Evolutionary conservation across 1,140 invertebrate genomes (phyloP).

Genomic region (Tenebrio molitor): DNA sequence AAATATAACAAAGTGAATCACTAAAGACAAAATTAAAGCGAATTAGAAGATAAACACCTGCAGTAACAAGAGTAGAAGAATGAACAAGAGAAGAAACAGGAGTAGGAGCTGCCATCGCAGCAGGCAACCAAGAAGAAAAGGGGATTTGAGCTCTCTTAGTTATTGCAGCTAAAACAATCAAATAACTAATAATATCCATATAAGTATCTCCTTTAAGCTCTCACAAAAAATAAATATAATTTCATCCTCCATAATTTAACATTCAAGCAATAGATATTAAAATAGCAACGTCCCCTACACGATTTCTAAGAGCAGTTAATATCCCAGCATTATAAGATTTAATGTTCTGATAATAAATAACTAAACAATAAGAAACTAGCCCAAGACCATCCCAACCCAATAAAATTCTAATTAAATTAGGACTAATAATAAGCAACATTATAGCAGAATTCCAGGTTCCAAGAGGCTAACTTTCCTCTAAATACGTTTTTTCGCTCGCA

Average conservation of each 20-base stretch:
- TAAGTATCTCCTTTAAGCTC: slow-evolving; percentile 66
- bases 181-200: slow-evolving; percentile 66
- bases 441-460: too few relatives aligned
- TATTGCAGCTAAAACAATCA: slow-evolving; percentile 71
- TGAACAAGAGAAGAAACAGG: slow-evolving; percentile 80
- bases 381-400: slow-evolving; percentile 79
- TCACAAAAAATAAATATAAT: slow-evolving; percentile 70
- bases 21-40: slow-evolving; percentile 70
- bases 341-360: slow-evolving; percentile 76
- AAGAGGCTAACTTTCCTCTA: too few relatives aligned
- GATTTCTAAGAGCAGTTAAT: slow-evolving; percentile 75
- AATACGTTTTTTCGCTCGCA: too few relatives aligned
- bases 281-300: slow-evolving; percentile 73
- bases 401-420: slow-evolving; percentile 77
- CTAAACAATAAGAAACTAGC: slow-evolving; percentile 76
- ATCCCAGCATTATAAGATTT: slow-evolving; percentile 74
- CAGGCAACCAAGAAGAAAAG: slow-evolving; percentile 79
- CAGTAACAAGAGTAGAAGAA: slow-evolving; percentile 79
- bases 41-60: slow-evolving; percentile 80
- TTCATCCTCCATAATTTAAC: slow-evolving; percentile 70
- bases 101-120: slow-evolving; percentile 78
- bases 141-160: slow-evolving; percentile 82
- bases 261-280: slow-evolving; percentile 72
- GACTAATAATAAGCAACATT: slow-evolving; percentile 76
- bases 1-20: slow-evolving; percentile 51